Conservation (phyloP, 1,140 invertebrate genomes). For the Pogonomyrmex barbatus region DNA sequence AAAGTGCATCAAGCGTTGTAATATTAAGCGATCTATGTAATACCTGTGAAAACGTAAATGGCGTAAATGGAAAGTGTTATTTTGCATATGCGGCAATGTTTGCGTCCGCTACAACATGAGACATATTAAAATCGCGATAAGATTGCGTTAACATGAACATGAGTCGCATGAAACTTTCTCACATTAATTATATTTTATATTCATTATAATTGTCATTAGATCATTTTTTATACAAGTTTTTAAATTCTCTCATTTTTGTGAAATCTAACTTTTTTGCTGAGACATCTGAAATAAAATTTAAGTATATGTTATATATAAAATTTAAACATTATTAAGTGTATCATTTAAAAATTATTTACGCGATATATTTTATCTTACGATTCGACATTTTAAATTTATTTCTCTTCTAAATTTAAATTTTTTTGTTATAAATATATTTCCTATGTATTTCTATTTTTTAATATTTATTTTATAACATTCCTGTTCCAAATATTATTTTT, state of each 20-base stretch:
- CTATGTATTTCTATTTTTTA: not conserved
- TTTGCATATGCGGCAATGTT: constrained; percentile 11
- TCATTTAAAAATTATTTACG: not conserved
- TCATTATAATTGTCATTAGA: constrained; percentile 14
- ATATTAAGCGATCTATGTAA: constrained; percentile 55
- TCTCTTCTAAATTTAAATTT: not conserved
- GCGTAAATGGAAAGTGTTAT: constrained; percentile 38
- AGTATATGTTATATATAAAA: not conserved
- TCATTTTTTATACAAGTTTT: not conserved
- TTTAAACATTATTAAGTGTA: not conserved
- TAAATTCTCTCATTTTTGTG: not conserved
- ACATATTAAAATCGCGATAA: constrained; percentile 6
- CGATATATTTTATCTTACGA: not conserved
- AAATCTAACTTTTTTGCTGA: constrained; percentile 12
- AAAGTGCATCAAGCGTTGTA: constrained; percentile 22
- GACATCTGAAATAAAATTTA: not conserved
- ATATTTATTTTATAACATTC: too few relatives aligned
- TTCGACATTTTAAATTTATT: not conserved
- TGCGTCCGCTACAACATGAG: not conserved
- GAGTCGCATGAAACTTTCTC: constrained; percentile 25
- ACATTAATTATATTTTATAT: constrained; percentile 36
- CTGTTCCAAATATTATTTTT: too few relatives aligned
- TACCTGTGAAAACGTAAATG: constrained; percentile 37
- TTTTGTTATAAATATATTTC: not conserved
- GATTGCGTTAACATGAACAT: constrained; percentile 14